These are phyloP conservation scores for Crotalus viridis DNA, from an alignment of 2,113 vertebrate genomes.

Conservation along the genomic window DNA sequence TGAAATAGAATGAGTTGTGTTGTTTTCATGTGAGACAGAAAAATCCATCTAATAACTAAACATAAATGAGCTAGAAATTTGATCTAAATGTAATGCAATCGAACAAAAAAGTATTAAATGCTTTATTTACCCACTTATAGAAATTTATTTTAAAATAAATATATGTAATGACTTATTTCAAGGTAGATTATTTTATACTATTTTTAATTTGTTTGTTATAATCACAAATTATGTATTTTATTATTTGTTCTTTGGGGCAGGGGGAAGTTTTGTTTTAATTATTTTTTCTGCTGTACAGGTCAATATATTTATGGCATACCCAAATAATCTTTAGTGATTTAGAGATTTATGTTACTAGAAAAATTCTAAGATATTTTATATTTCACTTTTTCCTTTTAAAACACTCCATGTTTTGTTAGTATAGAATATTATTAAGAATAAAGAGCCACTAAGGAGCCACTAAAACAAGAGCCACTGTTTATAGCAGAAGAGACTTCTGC, in stretches of 20 bases:
- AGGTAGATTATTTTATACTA: background rate
- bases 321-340: background rate
- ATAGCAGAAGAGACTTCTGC: background rate
- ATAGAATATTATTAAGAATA: background rate
- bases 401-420: background rate
- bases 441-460: background rate
- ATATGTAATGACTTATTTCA: background rate
- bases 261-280: background rate
- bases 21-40: background rate
- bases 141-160: background rate
- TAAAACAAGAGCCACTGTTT: background rate
- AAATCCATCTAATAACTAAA: background rate
- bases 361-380: background rate
- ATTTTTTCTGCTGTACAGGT: background rate
- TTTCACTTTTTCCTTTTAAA: background rate
- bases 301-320: slow-evolving; percentile 3
- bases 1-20: background rate
- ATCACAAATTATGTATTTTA: background rate
- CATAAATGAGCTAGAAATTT: background rate
- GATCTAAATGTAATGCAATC: background rate
- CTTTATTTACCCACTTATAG: background rate
- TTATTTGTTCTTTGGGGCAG: background rate
- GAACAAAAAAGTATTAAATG: background rate
- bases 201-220: background rate
- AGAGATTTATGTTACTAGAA: background rate